Percentiles rank a stretch among this genome's conserved stretches.
These are phyloP conservation scores for Drosophila tropicalis DNA, from an alignment of 1,140 invertebrate species.

Conservation along the genomic window DNA sequence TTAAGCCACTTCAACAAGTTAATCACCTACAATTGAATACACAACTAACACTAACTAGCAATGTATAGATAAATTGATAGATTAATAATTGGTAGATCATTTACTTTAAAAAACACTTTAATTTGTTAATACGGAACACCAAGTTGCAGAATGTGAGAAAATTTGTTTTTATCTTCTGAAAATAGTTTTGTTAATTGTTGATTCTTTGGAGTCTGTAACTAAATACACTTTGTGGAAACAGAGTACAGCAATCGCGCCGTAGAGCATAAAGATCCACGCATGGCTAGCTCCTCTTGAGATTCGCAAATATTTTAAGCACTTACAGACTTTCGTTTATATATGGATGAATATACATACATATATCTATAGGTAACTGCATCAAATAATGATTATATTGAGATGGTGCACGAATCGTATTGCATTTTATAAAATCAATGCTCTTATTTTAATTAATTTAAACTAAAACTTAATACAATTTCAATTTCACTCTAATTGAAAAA, in stretches of 20 bases:
- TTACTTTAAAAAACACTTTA: too few relatives aligned
- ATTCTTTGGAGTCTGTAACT: not conserved
- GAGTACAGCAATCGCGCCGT: constrained; percentile 19
- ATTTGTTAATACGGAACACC: too few relatives aligned
- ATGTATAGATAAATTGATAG: too few relatives aligned
- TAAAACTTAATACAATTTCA: too few relatives aligned
- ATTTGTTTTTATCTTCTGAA: too few relatives aligned
- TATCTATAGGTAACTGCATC: constrained; percentile 11
- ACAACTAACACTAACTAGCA: too few relatives aligned
- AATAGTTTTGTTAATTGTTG: not conserved
- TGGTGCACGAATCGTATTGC: not conserved
- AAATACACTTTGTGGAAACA: not conserved
- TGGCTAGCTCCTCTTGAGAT: constrained; percentile 25
- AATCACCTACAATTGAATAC: not conserved
- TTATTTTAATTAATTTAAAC: too few relatives aligned
- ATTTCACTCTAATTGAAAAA: too few relatives aligned
- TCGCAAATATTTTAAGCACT: constrained; percentile 24
- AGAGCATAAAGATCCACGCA: constrained; percentile 47
- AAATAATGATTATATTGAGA: not conserved
- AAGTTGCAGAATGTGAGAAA: too few relatives aligned
- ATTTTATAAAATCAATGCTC: not conserved
- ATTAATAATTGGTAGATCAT: too few relatives aligned
- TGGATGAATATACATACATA: not conserved
- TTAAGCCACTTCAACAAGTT: not conserved
- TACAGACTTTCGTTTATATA: not conserved